A percentile compares a stretch with the other conserved stretches of the same genome.
Evolutionary conservation across 2,888 invertebrate genomes (phyloP).

Genomic region (Molorchus minor): DNA sequence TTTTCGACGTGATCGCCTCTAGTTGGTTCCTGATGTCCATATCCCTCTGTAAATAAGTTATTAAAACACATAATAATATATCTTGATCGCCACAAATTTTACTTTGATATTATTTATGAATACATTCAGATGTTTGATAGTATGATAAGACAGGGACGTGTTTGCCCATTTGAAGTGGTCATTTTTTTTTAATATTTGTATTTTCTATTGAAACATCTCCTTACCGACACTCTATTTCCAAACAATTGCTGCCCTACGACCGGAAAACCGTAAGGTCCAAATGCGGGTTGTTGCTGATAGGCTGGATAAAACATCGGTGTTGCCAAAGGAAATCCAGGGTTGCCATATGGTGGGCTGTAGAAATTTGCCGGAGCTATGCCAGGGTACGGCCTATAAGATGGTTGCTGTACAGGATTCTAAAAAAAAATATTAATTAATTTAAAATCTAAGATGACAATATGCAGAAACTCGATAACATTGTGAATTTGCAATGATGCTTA

Average conservation of each 20-base stretch:
- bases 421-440: constrained; percentile 30
- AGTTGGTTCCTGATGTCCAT: constrained; percentile 71
- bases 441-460: constrained; percentile 15
- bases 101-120: no score
- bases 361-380: constrained; percentile 52
- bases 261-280: constrained; percentile 56
- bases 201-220: no score
- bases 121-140: no score
- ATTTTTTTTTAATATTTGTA: no score
- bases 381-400: constrained; percentile 65
- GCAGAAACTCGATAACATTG: no score
- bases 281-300: constrained; percentile 59
- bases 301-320: constrained; percentile 63
- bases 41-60: constrained; percentile 66
- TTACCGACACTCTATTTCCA: constrained; percentile 67
- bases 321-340: constrained; percentile 33
- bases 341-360: constrained; percentile 51
- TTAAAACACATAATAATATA: no score
- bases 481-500: no score
- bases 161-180: no score
- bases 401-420: constrained; percentile 54
- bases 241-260: constrained; percentile 60
- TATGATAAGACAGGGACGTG: no score
- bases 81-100: no score
- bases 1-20: constrained; percentile 67